Conservation (phyloP, 2,113 vertebrate genomes). For the Fulica atra region DNA sequence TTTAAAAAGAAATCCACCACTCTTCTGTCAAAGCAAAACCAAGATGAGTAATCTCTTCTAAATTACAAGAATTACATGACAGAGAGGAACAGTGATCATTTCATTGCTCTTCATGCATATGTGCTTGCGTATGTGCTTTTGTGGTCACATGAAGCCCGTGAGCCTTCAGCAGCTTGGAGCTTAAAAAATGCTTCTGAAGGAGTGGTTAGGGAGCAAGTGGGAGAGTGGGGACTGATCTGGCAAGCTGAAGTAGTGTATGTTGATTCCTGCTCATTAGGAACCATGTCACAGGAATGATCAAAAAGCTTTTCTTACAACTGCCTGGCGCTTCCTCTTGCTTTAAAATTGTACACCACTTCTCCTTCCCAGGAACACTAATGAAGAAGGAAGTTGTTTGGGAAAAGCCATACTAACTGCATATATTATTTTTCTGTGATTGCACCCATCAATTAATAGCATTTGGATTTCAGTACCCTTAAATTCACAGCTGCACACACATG, state of each 20-base stretch:
- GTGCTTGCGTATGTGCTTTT: neutral
- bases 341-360: neutral
- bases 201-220: neutral
- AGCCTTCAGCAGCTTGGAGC: slow-evolving; percentile 21
- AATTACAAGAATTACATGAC: slow-evolving; percentile 17
- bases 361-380: neutral
- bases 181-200: slow-evolving; percentile 11
- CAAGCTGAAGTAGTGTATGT: neutral
- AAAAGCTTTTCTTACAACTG: neutral
- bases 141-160: neutral
- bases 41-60: slow-evolving; percentile 16
- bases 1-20: neutral
- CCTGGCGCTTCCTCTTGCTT: neutral
- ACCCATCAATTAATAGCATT: neutral
- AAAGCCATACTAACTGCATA: neutral
- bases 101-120: neutral
- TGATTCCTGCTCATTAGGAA: slow-evolving; percentile 13
- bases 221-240: neutral
- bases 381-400: neutral
- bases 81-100: neutral
- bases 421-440: neutral
- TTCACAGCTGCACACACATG: neutral
- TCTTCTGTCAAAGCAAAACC: slow-evolving; percentile 21
- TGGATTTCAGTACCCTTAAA: neutral
- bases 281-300: neutral